Base-by-base conservation (phyloP, 2,888 invertebrate species). In the Liopterus haemorrhoidalis region DNA sequence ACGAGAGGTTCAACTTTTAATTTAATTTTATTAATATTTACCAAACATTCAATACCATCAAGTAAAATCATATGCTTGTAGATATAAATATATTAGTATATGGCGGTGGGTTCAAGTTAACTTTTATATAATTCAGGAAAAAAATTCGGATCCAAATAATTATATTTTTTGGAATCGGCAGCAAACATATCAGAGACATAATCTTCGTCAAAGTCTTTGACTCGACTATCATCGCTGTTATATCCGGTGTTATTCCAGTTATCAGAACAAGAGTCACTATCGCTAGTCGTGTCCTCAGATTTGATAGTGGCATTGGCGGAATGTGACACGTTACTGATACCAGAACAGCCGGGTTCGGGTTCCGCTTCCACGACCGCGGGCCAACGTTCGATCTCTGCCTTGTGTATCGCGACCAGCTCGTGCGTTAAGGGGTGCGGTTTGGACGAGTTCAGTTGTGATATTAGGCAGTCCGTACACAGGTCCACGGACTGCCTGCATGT, bases 381-480 rank as follows among this genome's bases (percentile, higher is more conserved):
- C 11, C 11, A n/a, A 25, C 43, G 19, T 20, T 21, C 18, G 16
- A 33, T 42, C 36, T 51, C 51, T 9, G 51, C 52, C 41, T 55
- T 54, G 45, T 62, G 57, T 32, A 67, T 55, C 2, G 67, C 54
- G 12, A 57, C 60, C 41, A 74, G 59, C 52, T 62, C 68, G 53
- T 76, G 75, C 4, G 58, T 58, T 28, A 69, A 53, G 12, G 73
- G 66, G 56, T 75, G 75, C n/a, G 60, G 52, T 8, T 65, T 69
- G 15, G 62, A 59, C 3, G 69, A 63, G 49, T 71, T 70, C 50
- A 78, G 54, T 59, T 79, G 79, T 2, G 71, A 64, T 1, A 78
- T 60, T 2, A 79, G 71, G 56, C 83, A 83, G 55, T 79, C 78
- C 1, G 74, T 71, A 55, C 85, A 85, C 54, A 79, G 74, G 61